A percentile compares a stretch with the other conserved stretches of the same genome.
These are phyloP conservation scores for Philaethria dido DNA, from an alignment of 2,888 invertebrate species.

Conservation along the genomic window DNA sequence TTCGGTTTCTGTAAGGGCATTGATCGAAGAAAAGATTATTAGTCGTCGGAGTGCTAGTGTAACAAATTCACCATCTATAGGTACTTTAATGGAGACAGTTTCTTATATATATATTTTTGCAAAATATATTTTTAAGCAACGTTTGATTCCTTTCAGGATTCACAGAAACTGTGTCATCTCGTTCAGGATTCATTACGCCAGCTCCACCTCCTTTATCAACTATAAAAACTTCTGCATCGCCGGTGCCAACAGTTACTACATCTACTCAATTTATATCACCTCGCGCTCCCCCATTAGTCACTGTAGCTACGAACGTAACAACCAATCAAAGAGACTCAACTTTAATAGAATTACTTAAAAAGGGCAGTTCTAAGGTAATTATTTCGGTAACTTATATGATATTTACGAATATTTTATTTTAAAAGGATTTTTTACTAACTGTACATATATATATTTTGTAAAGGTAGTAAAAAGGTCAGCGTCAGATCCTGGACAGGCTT, in stretches of 20 bases:
- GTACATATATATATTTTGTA: conserved; percentile 21
- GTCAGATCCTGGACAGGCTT: conserved; percentile 88
- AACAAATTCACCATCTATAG: conserved; percentile 58
- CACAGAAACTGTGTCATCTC: conserved; percentile 58
- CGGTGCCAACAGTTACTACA: conserved; percentile 76
- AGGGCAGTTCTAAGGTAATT: conserved; percentile 84
- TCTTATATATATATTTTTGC: neutral
- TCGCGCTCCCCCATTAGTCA: conserved; percentile 70
- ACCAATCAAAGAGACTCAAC: conserved; percentile 88
- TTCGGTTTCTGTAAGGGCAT: conserved; percentile 93
- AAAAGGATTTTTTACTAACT: neutral
- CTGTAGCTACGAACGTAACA: conserved; percentile 62
- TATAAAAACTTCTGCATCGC: conserved; percentile 66
- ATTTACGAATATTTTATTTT: conserved; percentile 15
- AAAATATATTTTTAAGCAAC: neutral
- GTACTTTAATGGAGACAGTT: neutral
- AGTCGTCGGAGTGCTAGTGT: conserved; percentile 88
- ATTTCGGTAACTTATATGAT: conserved; percentile 21
- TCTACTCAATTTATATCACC: conserved; percentile 76
- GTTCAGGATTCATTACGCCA: conserved; percentile 72
- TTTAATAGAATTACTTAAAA: conserved; percentile 90
- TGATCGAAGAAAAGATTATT: conserved; percentile 97
- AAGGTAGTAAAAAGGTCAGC: conserved; percentile 88
- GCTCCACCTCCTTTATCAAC: conserved; percentile 74
- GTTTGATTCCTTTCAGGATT: conserved; percentile 52